Evolutionary conservation across 2,113 vertebrate genomes (phyloP).

Genomic region (Actinemys pallida): DNA sequence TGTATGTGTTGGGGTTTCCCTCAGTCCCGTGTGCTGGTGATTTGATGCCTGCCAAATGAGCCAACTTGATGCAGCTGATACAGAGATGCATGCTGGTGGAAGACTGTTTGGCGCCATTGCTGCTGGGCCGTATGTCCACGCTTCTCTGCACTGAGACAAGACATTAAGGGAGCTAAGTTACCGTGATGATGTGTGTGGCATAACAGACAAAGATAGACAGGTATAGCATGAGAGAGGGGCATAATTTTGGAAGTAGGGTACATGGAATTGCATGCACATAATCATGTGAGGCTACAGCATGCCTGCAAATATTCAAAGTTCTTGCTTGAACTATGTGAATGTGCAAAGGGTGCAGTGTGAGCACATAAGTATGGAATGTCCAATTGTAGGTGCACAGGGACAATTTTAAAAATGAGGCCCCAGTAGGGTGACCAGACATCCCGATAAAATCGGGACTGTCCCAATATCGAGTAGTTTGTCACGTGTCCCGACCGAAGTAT

Average conservation of each 20-base stretch:
- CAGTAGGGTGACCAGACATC: too few species aligned
- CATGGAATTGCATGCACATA: neutral
- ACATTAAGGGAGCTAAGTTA: neutral
- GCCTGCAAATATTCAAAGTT: neutral
- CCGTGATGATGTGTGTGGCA: neutral
- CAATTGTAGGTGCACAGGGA: neutral
- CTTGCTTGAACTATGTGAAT: neutral
- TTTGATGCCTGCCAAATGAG: neutral
- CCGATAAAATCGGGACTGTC: too few species aligned
- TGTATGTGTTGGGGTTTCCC: accelerated
- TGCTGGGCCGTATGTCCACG: neutral
- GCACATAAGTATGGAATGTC: neutral
- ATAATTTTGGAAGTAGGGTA: neutral
- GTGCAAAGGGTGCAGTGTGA: neutral
- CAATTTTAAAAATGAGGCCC: neutral
- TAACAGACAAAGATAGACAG: neutral
- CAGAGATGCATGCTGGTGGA: accelerated
- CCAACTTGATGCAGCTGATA: accelerated
- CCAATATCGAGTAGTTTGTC: too few species aligned
- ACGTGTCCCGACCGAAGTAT: too few species aligned
- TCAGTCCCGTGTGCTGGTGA: neutral
- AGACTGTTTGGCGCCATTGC: neutral
- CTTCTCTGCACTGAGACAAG: neutral
- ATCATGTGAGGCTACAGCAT: neutral
- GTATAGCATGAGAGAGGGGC: neutral